A percentile compares a stretch with the other conserved stretches of the same genome.
Evolutionary conservation across 2,888 invertebrate genomes (phyloP).

Genomic region (Mechanitis messenoides): DNA sequence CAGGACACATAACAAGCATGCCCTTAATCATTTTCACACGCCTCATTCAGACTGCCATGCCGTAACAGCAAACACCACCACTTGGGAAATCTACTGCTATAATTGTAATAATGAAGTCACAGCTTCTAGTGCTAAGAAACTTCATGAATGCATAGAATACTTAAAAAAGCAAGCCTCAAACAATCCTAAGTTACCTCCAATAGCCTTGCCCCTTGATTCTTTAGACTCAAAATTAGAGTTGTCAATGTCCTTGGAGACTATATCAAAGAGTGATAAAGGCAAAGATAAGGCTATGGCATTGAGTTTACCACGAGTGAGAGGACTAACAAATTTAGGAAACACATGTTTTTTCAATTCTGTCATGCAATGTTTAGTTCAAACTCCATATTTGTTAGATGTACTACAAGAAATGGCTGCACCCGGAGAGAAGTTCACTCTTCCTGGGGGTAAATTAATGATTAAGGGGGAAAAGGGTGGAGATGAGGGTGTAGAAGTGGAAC

Average conservation of each 20-base stretch:
- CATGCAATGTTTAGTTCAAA: constrained; percentile 93
- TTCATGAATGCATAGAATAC: constrained; percentile 85
- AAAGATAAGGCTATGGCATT: constrained; percentile 56
- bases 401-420: constrained; percentile 81
- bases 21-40: constrained; percentile 83
- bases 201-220: constrained; percentile 41
- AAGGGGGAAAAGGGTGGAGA: constrained; percentile 55
- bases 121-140: constrained; percentile 77
- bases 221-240: constrained; percentile 35
- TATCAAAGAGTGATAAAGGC: constrained; percentile 52
- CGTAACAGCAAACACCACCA: constrained; percentile 82
- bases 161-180: constrained; percentile 76
- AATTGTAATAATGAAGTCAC: constrained; percentile 84
- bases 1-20: constrained; percentile 81
- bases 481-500: constrained; percentile 71
- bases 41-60: constrained; percentile 87
- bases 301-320: constrained; percentile 80
- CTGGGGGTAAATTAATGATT: constrained; percentile 81
- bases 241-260: constrained; percentile 40
- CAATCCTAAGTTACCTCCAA: constrained; percentile 54
- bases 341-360: constrained; percentile 99
- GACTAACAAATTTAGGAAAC: constrained; percentile 93
- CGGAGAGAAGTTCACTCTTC: constrained; percentile 83
- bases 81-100: constrained; percentile 88
- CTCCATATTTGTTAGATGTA: constrained; percentile 84